Evolutionary conservation across 2,888 invertebrate species (phyloP), one percentile per base, ranked within the genome.

Genomic region (Cremastobaeus sp.): DNA sequence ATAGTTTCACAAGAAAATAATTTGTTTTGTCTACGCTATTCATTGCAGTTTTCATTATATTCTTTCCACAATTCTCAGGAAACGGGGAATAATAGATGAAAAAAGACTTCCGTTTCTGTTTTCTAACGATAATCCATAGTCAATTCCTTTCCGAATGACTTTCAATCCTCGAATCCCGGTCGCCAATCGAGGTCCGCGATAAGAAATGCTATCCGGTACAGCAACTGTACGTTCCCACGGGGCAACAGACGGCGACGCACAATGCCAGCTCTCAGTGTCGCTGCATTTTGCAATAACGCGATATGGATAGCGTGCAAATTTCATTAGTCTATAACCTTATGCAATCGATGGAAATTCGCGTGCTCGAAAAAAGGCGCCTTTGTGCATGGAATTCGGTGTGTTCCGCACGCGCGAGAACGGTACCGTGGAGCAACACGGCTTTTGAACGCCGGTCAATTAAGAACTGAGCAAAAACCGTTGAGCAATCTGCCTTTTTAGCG

Each of bases 111-210:
- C 18, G 21, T 32, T 30, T n/a, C n/a, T n/a, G n/a, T n/a, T n/a
- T n/a, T n/a, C n/a, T n/a, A n/a, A n/a, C n/a, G n/a, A n/a, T n/a
- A n/a, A n/a, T n/a, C n/a, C n/a, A n/a, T 3, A 14, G 11, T 25
- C 37, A 20, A 39, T 32, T 25, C 20, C 25, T 30, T 28, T 20
- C 9, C 39, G 3, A 28, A 5, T 34, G 12, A 45, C 55, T 66
- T 48, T 57, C 34, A 41, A 70, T 62, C 35, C 20, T 52, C 34
- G 62, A 54, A 70, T 62, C 48, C 60, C 69, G 37, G 47, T 41
- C 15, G 34, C 34, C 62, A 70, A 62, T 70, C 60, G 69, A 70
- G 69, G 69, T 62, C 54, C 47, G 8, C 34, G 69, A 60, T 60
- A 68, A 68, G 59, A 45, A 68, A 52, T 43, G 20, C 48, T 68